phyloP scores from a whole-genome alignment of 2,888 invertebrate species.

The Spodoptera exigua region DNA sequence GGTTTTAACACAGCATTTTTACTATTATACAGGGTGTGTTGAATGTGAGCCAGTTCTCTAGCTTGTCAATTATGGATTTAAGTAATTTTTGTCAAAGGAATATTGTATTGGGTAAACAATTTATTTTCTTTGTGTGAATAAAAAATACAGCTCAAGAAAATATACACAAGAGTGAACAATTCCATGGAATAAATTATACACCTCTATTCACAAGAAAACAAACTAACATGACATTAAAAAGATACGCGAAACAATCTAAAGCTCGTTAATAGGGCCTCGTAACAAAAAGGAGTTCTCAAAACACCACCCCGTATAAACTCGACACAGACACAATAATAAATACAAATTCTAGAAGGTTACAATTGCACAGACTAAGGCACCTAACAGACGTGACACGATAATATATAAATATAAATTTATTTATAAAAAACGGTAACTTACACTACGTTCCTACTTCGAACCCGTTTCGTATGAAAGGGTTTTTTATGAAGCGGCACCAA shows the following conservation, averaged over 20 bases:
- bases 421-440: conserved; percentile 49
- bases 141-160: too few relatives aligned
- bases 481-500: conserved; percentile 40
- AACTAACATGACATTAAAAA: too few relatives aligned
- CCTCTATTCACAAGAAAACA: too few relatives aligned
- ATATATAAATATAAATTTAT: conserved; percentile 45
- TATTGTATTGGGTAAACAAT: too few relatives aligned
- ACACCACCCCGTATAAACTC: conserved; percentile 16
- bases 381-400: conserved; percentile 55
- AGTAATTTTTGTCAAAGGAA: too few relatives aligned
- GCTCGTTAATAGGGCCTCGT: background rate
- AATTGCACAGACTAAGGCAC: conserved; percentile 61
- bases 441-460: conserved; percentile 27
- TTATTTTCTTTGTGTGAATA: too few relatives aligned
- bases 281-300: conserved; percentile 10
- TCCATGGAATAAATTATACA: too few relatives aligned
- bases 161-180: too few relatives aligned
- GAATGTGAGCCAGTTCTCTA: too few relatives aligned
- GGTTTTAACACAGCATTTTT: conserved; percentile 14
- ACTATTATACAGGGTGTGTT: conserved; percentile 12
- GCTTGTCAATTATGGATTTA: too few relatives aligned
- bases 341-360: conserved; percentile 46
- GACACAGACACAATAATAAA: conserved; percentile 21
- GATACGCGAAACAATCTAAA: too few relatives aligned
- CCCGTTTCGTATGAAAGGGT: conserved; percentile 12